A percentile compares a stretch with the other conserved stretches of the same genome.
Conservation (phyloP, 2,797 vertebrate species). For the Acestrorhynchus altus region DNA sequence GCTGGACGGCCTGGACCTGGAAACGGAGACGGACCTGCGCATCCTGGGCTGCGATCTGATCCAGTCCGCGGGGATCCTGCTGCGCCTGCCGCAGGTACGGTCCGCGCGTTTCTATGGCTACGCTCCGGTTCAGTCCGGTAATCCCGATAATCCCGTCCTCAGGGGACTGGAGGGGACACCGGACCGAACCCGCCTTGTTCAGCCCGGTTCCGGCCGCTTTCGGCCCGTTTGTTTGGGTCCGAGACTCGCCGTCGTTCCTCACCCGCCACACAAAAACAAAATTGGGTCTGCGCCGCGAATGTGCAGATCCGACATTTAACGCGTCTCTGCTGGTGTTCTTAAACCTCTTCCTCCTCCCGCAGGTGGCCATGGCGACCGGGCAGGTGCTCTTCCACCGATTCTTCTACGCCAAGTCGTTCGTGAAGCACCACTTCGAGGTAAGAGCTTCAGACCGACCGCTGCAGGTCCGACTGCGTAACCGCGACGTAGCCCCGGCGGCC, state of each 20-base stretch:
- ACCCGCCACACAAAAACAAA: slow-evolving; percentile 71
- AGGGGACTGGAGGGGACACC: too few relatives aligned
- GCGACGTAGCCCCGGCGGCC: slow-evolving; percentile 72
- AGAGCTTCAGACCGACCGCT: slow-evolving; percentile 56
- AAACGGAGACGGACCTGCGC: slow-evolving; percentile 92
- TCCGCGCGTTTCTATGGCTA: not conserved
- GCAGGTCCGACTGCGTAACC: slow-evolving; percentile 28
- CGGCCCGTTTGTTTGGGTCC: too few relatives aligned
- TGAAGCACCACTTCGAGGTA: slow-evolving; percentile 99
- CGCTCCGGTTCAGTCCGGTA: too few relatives aligned
- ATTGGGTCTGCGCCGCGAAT: too few relatives aligned
- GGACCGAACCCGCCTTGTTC: too few relatives aligned
- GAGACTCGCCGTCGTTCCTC: too few relatives aligned
- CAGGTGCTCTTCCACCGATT: slow-evolving; percentile 98
- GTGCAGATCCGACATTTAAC: too few relatives aligned
- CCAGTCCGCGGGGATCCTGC: slow-evolving; percentile 93
- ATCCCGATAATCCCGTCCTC: too few relatives aligned
- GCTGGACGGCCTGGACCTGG: slow-evolving; percentile 94
- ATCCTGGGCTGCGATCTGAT: slow-evolving; percentile 96
- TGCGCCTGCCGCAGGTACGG: slow-evolving; percentile 91
- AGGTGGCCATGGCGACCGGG: slow-evolving; percentile 99
- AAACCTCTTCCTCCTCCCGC: slow-evolving; percentile 18
- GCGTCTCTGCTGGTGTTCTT: slow-evolving; percentile 1
- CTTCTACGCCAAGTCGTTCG: slow-evolving; percentile 98
- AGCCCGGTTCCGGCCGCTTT: too few relatives aligned